Base-by-base conservation (phyloP, 2,888 invertebrate species). In the Rhogogaster chlorosoma region DNA sequence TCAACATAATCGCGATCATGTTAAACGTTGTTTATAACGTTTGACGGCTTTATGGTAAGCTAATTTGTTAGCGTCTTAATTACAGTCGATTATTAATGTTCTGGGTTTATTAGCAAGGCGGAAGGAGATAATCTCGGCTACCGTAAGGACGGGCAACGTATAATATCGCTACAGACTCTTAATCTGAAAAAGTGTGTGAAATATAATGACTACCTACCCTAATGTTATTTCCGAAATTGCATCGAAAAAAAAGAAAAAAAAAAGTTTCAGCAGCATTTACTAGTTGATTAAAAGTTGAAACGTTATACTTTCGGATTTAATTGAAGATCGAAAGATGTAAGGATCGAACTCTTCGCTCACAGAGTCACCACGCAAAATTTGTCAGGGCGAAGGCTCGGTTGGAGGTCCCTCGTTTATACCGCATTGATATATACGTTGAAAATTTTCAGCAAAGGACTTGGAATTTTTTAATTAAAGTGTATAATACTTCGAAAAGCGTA, bases 51-150 rank as follows among this genome's bases (percentile, higher is more conserved):
- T 26, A 75, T 45, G 45, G 75, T 22, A 18, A 75, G 75, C 7
- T 82, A 64, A 82, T 82, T 82, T 29, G 64, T 38, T 26, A 64
- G 26, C 42, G 64, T 22, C n/a, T 82, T 64, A 32, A 61, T 61
- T 26, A 82, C 26, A 18, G 26, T 42, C 82, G 82, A 82, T 64
- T 82, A 82, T 82, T 82, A 61, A 82, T 83, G 38, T 45, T 45
- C 42, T n/a, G 29, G 42, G 15, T 45, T 83, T 70, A 70, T 83
- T 70, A 70, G 83, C 67, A 61, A 70, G 49, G 26, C 45, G 67
- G 29, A 15, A 83, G 83, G 29, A 67, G 67, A 83, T 83, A 45
- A 83, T 67, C 67, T 18, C 10, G 67, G 7, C 49, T 83, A 36
- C 29, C 80, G 36, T 67, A n/a, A 38, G 38, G n/a, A 77, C 9